phyloP scores from a whole-genome alignment of 2,113 vertebrate genomes.

The Blennius ocellaris region DNA sequence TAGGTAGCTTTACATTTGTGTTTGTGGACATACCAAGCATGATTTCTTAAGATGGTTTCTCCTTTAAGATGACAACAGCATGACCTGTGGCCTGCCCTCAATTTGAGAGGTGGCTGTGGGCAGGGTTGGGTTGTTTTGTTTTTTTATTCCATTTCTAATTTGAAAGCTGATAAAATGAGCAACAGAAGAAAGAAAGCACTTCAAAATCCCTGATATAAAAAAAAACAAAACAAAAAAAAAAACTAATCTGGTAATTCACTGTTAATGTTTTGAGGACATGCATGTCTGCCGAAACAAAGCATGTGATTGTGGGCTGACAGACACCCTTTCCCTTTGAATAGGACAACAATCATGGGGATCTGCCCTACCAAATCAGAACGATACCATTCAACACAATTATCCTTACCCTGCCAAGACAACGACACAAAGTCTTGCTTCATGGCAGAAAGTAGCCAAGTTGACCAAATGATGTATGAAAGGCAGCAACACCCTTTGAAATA shows the following conservation, averaged over 20 bases:
- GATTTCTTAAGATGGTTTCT: conserved; percentile 73
- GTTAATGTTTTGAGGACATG: conserved; percentile 78
- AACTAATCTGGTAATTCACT: conserved; percentile 76
- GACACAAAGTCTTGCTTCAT: conserved; percentile 72
- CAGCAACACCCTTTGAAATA: conserved; percentile 85
- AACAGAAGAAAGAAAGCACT: conserved; percentile 81
- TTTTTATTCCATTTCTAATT: conserved; percentile 64
- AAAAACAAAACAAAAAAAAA: too few species aligned
- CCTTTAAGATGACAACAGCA: conserved; percentile 73
- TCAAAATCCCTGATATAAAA: conserved; percentile 79
- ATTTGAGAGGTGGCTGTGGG: conserved; percentile 75
- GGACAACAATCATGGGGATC: conserved; percentile 76
- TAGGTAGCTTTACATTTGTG: conserved; percentile 83
- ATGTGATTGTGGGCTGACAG: conserved; percentile 72
- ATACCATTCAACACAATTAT: conserved; percentile 73
- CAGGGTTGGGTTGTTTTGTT: conserved; percentile 56
- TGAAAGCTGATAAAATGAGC: conserved; percentile 75
- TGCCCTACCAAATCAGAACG: conserved; percentile 76
- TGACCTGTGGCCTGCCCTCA: conserved; percentile 75
- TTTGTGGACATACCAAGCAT: conserved; percentile 80
- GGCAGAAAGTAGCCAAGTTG: conserved; percentile 82
- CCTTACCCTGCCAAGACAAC: conserved; percentile 75
- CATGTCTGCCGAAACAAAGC: conserved; percentile 76
- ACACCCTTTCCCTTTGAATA: conserved; percentile 79
- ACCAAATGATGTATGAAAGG: conserved; percentile 85